Evolutionary conservation across 2,888 invertebrate species (phyloP), one percentile per base, ranked within the genome.

Genomic region (Oscheius myriophilus): DNA sequence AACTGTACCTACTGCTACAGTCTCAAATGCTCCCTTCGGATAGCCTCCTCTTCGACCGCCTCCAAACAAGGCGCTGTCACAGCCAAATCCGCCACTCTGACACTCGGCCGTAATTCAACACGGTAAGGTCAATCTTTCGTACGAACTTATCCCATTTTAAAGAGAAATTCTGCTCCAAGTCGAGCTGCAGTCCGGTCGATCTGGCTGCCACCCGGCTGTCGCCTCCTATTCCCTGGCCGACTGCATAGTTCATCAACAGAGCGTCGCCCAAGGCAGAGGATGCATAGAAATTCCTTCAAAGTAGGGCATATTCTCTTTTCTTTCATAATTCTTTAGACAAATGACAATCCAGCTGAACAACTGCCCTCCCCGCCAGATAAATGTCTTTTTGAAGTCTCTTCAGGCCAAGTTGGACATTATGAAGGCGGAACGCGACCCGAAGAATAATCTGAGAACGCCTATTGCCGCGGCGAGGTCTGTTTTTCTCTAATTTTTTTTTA

Each of bases 361-460:
- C 57, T 79, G 79, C 57, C 72, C 81, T 2, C 80, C 82, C 1
- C 66, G 77, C 25, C 69, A 74, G 26, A 59, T 82, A 51, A 80
- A 79, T 46, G 73, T 82, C 7, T 81, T 82, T 57, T 65, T 81
- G 62, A 81, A 80, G 58, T 77, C 80, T 0, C 71, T 82, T 0
- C 75, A 78, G 12, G 82, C 81, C 11, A 82, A 82, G 55, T 41
- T 82, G 21, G 72, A 78, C 46, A 66, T 82, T 14, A 73, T 80
- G 76, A 71, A 69, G 53, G 66, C 67, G 39, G 78, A 80, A 18
- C 53, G 64, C 42, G 59, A 49, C 7, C 11, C 57, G 11, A 14
- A 54, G 43, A 46, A 46, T 45, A 39, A 18, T 14, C 7, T 70
- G 58, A 72, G 45, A 46, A 74, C 74, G 7, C 74, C 73, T 3